Percentiles rank a stretch among this genome's conserved stretches.
Evolutionary conservation across 2,797 vertebrate genomes (phyloP).

Genomic region (Antrozous pallidus): DNA sequence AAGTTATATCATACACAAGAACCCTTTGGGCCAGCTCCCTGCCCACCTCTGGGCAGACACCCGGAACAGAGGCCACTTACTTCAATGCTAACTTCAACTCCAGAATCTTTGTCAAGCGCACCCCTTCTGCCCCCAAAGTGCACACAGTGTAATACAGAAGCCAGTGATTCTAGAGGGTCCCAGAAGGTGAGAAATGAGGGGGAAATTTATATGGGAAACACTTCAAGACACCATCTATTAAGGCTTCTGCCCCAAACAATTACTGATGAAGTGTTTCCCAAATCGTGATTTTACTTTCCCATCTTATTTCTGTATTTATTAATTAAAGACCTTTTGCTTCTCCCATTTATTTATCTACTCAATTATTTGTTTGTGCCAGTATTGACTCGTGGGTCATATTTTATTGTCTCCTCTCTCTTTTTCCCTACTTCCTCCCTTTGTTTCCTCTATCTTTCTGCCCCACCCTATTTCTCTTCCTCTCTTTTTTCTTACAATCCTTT

Average conservation of each 20-base stretch:
- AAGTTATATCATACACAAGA: neutral
- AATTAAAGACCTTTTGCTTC: neutral
- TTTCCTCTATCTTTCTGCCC: neutral
- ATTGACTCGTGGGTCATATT: neutral
- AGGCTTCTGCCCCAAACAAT: neutral
- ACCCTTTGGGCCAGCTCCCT: neutral
- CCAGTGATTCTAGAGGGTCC: neutral
- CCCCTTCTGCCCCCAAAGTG: too few species aligned
- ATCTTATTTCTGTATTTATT: neutral
- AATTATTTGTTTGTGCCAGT: neutral
- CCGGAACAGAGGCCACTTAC: neutral
- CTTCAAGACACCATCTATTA: neutral
- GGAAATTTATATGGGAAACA: neutral
- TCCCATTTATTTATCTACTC: neutral
- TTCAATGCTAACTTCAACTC: neutral
- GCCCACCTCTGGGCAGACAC: neutral
- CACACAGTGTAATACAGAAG: neutral
- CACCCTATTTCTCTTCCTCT: neutral
- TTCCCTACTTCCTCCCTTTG: neutral
- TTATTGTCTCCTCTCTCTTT: neutral
- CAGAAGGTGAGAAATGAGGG: neutral
- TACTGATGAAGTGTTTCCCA: neutral
- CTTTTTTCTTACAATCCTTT: neutral
- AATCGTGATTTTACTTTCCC: neutral
- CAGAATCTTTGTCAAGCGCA: neutral